Evolutionary conservation across 2,888 invertebrate genomes (phyloP).

Genomic region (Disparrhopalites patrizii): DNA sequence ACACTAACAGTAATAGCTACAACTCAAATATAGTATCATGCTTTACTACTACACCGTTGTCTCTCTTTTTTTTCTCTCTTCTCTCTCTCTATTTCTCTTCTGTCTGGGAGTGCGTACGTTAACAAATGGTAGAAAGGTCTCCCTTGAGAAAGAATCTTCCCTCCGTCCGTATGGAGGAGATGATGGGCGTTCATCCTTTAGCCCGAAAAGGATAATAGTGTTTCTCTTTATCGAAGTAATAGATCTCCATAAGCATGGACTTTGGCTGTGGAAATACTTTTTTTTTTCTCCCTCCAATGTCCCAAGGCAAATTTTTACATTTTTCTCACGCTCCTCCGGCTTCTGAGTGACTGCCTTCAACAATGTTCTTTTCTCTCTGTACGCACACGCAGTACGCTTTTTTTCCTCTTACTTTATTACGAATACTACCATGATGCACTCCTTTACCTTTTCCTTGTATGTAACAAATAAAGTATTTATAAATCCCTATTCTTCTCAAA

Average conservation of each 20-base stretch:
- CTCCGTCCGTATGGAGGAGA: not conserved
- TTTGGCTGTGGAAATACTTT: constrained; percentile 38
- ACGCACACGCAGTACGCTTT: not conserved
- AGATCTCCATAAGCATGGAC: constrained; percentile 38
- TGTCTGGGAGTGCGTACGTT: too few relatives aligned
- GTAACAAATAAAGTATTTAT: too few relatives aligned
- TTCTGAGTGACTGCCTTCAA: constrained; percentile 26
- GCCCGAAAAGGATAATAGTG: constrained; percentile 38
- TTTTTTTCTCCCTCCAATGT: constrained; percentile 28
- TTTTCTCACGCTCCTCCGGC: constrained; percentile 37
- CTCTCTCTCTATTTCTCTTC: too few relatives aligned
- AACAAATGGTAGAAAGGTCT: too few relatives aligned
- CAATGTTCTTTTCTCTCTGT: not conserved
- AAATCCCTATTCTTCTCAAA: too few relatives aligned
- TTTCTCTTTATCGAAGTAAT: constrained; percentile 39
- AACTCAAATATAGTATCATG: too few relatives aligned
- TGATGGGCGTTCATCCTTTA: constrained; percentile 28
- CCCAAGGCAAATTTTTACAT: constrained; percentile 32
- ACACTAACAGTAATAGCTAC: too few relatives aligned
- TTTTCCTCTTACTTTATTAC: not conserved
- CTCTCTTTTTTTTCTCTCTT: too few relatives aligned
- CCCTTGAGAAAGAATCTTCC: too few relatives aligned
- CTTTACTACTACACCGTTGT: too few relatives aligned
- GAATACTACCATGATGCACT: too few relatives aligned
- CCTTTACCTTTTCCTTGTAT: too few relatives aligned